Base-by-base conservation (phyloP, 2,888 invertebrate species). In the Melikaiella ostensackeni region DNA sequence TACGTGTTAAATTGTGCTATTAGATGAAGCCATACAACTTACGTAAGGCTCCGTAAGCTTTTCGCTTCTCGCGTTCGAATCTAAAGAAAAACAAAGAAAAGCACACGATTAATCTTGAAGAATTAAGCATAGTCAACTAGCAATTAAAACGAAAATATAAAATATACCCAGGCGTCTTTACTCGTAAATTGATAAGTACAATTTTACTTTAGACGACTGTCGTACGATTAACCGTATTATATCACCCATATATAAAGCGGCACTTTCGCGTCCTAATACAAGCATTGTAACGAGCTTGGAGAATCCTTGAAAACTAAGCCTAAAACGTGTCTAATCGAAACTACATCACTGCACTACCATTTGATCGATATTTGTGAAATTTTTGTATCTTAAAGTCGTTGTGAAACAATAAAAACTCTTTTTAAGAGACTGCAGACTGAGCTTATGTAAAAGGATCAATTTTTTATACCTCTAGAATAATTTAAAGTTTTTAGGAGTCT, bases 1-100 rank as follows among this genome's bases (percentile, higher is more conserved):
- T 90, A 89, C 87, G 88, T 89, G 88, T 86, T 85, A 88, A 86
- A 85, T 89, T 88, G 84, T 85, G 83, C 83, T 83, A 86, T 85
- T 83, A 84, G 76, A 84, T 82, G 82, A 85, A 86, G 85, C 82
- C 84, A 82, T 84, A 83, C 79, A 80, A 83, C 82, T 84, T 81
- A 85, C 81, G 83, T 86, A 86, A 82, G 85, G 82, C 86, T 87
- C 86, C 83, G 84, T 84, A 83, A 82, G 83, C 82, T 84, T 82
- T 82, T 84, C 86, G 86, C 86, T 86, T 85, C 78, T 81, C 77
- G 80, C 78, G 79, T 81, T 83, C 79, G 80, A 81, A 81, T 81
- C 78, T 80, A 75, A 76, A 78, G 78, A 77, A 79, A 77, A 78
- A 16, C 4, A 81, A 83, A 80, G 76, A 79, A 78, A 79, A 81